Evolutionary conservation across 2,113 vertebrate genomes (phyloP).

Genomic region (Anhinga anhinga): DNA sequence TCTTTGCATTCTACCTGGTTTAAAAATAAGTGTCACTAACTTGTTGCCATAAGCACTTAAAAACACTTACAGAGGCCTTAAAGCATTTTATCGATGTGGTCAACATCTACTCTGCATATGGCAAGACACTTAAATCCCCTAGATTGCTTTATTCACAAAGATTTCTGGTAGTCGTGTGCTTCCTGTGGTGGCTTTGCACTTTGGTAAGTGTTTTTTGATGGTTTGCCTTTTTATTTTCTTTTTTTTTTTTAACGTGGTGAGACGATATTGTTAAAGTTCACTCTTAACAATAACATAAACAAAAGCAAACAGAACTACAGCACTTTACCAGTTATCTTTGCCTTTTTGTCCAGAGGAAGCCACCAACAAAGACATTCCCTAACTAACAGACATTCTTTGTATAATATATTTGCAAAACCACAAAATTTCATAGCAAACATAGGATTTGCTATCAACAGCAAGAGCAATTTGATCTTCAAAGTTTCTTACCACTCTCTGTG

Average conservation of each 20-base stretch:
- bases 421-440: not conserved
- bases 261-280: not conserved
- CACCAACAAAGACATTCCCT: not conserved
- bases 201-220: not conserved
- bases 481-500: not conserved
- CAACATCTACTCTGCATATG: not conserved
- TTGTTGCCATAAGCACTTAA: not conserved
- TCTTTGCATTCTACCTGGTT: not conserved
- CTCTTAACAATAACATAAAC: not conserved
- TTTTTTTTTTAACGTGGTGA: not conserved
- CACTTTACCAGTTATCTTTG: not conserved
- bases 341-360: not conserved
- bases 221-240: not conserved
- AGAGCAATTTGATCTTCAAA: not conserved
- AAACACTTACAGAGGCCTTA: not conserved
- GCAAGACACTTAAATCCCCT: not conserved
- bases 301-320: not conserved
- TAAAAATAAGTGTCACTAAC: not conserved
- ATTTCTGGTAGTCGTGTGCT: not conserved
- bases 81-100: not conserved
- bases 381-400: not conserved
- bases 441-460: not conserved
- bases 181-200: constrained; percentile 48
- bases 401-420: rapidly evolving
- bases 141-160: not conserved